Conservation (phyloP, 2,113 vertebrate species). For the Seriola aureovittata region DNA sequence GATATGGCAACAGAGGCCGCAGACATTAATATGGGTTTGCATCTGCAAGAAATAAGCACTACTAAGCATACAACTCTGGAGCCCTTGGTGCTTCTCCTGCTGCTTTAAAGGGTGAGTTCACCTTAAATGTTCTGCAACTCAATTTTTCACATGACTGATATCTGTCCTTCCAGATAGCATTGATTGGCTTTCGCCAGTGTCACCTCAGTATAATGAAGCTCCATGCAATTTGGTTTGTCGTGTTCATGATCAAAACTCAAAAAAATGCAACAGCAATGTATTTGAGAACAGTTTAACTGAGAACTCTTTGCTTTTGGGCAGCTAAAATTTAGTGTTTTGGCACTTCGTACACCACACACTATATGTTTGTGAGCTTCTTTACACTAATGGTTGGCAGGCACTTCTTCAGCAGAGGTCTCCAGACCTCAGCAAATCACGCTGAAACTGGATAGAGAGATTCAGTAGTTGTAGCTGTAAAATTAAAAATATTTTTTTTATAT, state of each 20-base stretch:
- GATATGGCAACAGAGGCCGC: constrained; percentile 68
- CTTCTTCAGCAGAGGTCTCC: too few relatives aligned
- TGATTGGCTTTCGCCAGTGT: background rate
- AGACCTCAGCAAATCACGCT: too few relatives aligned
- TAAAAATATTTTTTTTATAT: background rate
- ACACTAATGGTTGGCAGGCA: too few relatives aligned
- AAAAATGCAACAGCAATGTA: background rate
- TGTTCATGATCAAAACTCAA: background rate
- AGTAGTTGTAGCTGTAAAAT: background rate
- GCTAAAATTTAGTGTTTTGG: background rate
- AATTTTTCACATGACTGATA: background rate
- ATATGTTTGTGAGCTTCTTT: background rate
- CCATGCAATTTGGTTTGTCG: background rate
- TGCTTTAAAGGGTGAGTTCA: constrained; percentile 40
- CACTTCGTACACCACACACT: background rate
- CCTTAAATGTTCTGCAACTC: background rate
- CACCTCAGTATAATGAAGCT: background rate
- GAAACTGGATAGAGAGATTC: background rate
- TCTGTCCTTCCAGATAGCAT: background rate
- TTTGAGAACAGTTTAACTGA: background rate
- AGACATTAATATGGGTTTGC: constrained; percentile 69
- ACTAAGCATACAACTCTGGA: constrained; percentile 40
- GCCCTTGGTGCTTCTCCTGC: background rate
- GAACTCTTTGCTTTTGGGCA: background rate
- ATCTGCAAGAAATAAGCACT: constrained; percentile 50